These are phyloP conservation scores for Zaprionus capensis DNA, from an alignment of 1,140 invertebrate species.

Conservation along the genomic window DNA sequence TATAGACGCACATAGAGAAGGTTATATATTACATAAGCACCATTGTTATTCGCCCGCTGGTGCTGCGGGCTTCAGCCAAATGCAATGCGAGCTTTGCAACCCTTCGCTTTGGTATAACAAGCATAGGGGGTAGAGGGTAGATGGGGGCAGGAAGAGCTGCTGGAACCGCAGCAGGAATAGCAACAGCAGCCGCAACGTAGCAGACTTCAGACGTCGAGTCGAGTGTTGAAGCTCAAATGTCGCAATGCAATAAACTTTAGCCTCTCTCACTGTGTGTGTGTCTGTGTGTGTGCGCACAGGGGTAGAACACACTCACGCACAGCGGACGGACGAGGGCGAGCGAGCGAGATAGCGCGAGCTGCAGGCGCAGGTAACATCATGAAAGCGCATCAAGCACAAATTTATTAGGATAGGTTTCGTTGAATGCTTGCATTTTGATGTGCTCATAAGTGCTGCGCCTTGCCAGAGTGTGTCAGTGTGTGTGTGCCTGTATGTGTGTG, in stretches of 20 bases:
- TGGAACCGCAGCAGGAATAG: constrained; percentile 49
- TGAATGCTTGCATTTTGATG: constrained; percentile 81
- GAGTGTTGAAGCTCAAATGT: constrained; percentile 82
- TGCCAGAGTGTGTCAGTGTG: background rate
- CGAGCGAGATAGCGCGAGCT: constrained; percentile 17
- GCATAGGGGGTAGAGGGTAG: constrained; percentile 12
- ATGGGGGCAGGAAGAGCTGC: background rate
- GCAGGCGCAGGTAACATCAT: constrained; percentile 71
- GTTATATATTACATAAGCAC: constrained; percentile 79
- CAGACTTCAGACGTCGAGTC: constrained; percentile 79
- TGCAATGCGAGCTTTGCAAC: constrained; percentile 78
- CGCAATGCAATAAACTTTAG: constrained; percentile 80
- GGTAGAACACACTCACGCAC: constrained; percentile 31
- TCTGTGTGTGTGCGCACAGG: constrained; percentile 50
- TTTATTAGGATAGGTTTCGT: constrained; percentile 82
- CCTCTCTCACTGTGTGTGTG: constrained; percentile 26
- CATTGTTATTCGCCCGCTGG: constrained; percentile 77
- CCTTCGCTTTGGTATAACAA: constrained; percentile 51
- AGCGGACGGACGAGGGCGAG: constrained; percentile 5
- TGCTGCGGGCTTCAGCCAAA: constrained; percentile 64
- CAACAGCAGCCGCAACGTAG: constrained; percentile 47
- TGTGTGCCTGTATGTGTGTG: constrained; percentile 6
- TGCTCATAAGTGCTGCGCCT: constrained; percentile 47
- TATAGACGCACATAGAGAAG: constrained; percentile 47
- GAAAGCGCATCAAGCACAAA: constrained; percentile 81